Evolutionary conservation across 64 coral and sea anemone species (phyloP).

Genomic region (Montipora foliosa): DNA sequence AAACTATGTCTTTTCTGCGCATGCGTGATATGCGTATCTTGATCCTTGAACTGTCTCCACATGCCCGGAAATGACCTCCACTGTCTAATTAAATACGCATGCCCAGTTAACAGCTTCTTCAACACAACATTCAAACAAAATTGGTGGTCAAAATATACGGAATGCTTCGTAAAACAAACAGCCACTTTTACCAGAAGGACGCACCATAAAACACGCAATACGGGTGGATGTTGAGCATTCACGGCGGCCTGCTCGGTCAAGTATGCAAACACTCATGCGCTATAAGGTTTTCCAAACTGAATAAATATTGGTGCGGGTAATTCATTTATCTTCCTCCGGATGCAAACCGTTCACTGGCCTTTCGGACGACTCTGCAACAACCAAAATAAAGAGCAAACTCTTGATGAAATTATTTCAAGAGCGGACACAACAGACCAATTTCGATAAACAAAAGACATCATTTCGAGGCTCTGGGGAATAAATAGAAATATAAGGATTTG

Average conservation of each 20-base stretch:
- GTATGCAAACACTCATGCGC: too few species aligned
- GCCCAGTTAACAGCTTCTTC: background rate
- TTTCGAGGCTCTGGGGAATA: too few species aligned
- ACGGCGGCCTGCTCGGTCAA: background rate
- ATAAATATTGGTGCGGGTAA: background rate
- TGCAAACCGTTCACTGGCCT: constrained; percentile 35
- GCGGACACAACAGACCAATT: too few species aligned
- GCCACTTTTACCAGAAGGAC: background rate
- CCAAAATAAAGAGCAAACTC: background rate
- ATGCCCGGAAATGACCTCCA: too few species aligned
- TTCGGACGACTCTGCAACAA: constrained; percentile 31
- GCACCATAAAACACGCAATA: background rate
- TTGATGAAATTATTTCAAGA: background rate
- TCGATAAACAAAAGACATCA: too few species aligned
- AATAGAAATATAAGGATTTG: too few species aligned
- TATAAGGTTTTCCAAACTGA: background rate
- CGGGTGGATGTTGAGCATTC: background rate
- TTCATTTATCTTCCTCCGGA: constrained; percentile 7
- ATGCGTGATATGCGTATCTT: too few species aligned
- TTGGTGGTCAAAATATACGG: background rate
- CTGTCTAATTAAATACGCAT: too few species aligned
- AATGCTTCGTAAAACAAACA: background rate
- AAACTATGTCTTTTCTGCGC: background rate
- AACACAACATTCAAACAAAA: background rate
- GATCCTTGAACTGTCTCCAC: too few species aligned